Base-by-base conservation (phyloP, 2,113 vertebrate species). In the Cottus gobio region DNA sequence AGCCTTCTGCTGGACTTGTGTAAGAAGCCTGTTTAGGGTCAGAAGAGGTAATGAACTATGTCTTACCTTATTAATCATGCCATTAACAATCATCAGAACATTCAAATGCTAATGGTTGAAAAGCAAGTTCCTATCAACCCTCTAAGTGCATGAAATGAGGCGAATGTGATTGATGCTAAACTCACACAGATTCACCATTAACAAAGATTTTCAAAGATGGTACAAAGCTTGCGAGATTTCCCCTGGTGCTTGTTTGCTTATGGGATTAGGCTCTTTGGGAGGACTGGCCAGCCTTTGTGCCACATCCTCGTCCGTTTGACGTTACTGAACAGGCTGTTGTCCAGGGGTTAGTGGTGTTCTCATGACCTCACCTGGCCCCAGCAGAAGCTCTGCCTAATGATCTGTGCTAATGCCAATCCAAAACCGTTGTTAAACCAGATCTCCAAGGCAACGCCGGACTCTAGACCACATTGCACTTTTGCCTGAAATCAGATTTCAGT, bases 311-410 rank as follows among this genome's bases (percentile, higher is more conserved):
- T 84, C 83, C 84, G 56, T 92, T 93, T 88, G 86, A 76, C 63
- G 34, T 85, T 39, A 39, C 65, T 87, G 82, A 94, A 73, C 84
- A 86, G 81, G 87, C 83, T 77, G 87, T 83, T 92, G 83, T 91
- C 90, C 82, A 70, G 82, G 79, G 81, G 77, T 80, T 88, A 67
- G 62, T 80, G 70, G 80, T 86, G 84, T 94, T 94, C 90, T 92
- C 89, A 88, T 93, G 93, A 95, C 92, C 91, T 93, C 89, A 92
- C 91, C 93, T 92, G 85, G 90, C 84, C 91, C 80, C 78, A 72
- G 65, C 85, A 75, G 82, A 90, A 82, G 67, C 79, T 68, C 85
- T 94, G 92, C 91, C 90, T 94, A 94, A 95, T 95, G 94, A 76
- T 75, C 87, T 90, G 89, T 93, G 91, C 80, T 94, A 94, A 94